Conservation (phyloP, 2,113 vertebrate species). For the Callaeas wilsoni region DNA sequence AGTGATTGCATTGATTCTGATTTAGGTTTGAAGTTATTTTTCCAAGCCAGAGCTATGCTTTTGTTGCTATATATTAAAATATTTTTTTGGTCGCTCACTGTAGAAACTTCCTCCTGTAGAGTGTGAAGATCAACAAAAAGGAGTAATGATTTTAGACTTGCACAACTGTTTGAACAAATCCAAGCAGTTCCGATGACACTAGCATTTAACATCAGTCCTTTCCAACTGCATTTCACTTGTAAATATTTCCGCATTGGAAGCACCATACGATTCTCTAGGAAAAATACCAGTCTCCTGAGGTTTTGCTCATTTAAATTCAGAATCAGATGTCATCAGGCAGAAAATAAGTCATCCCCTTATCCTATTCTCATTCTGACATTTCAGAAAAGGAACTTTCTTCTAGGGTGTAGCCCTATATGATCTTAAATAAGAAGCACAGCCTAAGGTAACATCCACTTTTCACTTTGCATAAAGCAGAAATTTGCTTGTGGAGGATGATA, state of each 20-base stretch:
- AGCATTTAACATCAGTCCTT: neutral
- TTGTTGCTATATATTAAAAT: neutral
- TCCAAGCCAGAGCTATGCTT: neutral
- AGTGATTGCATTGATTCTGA: neutral
- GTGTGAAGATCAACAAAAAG: neutral
- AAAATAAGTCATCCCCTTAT: conserved; percentile 42
- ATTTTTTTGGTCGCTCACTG: neutral
- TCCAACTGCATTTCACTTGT: conserved; percentile 8
- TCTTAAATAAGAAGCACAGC: neutral
- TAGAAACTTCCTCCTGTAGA: neutral
- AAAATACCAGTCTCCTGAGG: conserved; percentile 45
- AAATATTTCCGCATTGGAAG: conserved; percentile 33
- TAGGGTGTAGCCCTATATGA: neutral
- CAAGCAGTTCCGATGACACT: neutral
- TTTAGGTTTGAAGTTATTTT: neutral
- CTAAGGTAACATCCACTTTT: neutral
- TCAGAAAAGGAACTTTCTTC: conserved; percentile 30
- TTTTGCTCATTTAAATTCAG: conserved; percentile 50
- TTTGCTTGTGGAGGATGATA: neutral
- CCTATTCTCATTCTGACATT: conserved; percentile 29
- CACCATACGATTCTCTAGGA: neutral
- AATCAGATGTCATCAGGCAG: conserved; percentile 25
- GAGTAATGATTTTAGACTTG: neutral
- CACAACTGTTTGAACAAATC: neutral
- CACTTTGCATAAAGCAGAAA: neutral